Evolutionary conservation across 2,888 invertebrate species (phyloP).

Genomic region (Drosophila fungiperda): DNA sequence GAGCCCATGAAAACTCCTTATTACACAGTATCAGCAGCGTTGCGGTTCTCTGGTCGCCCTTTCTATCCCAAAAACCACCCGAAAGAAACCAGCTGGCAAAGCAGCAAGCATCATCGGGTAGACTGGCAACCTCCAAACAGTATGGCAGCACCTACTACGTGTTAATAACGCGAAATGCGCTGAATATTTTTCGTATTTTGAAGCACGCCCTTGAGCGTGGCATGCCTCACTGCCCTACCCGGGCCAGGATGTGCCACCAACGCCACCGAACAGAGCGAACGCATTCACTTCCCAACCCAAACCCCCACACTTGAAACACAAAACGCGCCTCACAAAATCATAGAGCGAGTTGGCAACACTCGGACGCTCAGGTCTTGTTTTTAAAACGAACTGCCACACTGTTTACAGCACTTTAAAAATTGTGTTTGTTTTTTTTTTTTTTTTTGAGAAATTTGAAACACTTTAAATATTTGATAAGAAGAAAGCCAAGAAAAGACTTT

Average conservation of each 20-base stretch:
- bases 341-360: slow-evolving; percentile 79
- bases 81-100: slow-evolving; percentile 18
- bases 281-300: neutral
- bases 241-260: slow-evolving; percentile 16
- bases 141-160: slow-evolving; percentile 70
- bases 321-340: slow-evolving; percentile 72
- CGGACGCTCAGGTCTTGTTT: slow-evolving; percentile 47
- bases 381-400: slow-evolving; percentile 37
- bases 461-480: slow-evolving; percentile 74
- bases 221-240: slow-evolving; percentile 65
- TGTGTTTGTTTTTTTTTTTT: slow-evolving; percentile 33
- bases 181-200: slow-evolving; percentile 77
- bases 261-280: neutral
- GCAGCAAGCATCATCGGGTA: slow-evolving; percentile 25
- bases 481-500: slow-evolving; percentile 59
- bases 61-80: slow-evolving; percentile 41
- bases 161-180: slow-evolving; percentile 80
- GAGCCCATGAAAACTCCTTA: slow-evolving; percentile 81
- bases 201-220: slow-evolving; percentile 67
- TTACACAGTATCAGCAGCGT: slow-evolving; percentile 75
- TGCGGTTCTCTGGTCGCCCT: slow-evolving; percentile 17
- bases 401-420: slow-evolving; percentile 54
- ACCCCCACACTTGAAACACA: slow-evolving; percentile 71
- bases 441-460: slow-evolving; percentile 70
- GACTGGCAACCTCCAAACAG: slow-evolving; percentile 14